Conservation (phyloP, 2,113 vertebrate genomes). For the Xyliphius kryptos region DNA sequence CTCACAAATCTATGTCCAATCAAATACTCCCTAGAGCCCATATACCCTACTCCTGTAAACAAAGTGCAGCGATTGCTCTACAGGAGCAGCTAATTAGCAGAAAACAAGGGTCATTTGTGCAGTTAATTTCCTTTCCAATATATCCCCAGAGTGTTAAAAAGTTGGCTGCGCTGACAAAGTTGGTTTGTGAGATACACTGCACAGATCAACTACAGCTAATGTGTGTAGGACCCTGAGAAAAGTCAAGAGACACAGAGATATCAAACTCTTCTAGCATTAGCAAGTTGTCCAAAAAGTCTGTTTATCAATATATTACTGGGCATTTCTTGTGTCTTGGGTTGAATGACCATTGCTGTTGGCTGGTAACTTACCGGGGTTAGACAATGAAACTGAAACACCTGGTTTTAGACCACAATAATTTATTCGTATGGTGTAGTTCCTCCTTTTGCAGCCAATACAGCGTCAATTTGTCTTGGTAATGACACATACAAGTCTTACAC, state of each 20-base stretch:
- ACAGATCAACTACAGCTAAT: not conserved
- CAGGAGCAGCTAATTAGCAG: slow-evolving; percentile 16
- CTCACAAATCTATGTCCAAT: slow-evolving; percentile 1
- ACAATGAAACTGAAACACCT: no score
- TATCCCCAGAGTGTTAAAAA: slow-evolving; percentile 13
- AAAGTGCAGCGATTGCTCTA: not conserved
- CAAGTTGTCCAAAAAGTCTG: not conserved
- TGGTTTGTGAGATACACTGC: not conserved
- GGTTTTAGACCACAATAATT: no score
- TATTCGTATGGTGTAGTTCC: no score
- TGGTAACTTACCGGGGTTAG: no score
- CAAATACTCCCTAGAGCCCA: not conserved
- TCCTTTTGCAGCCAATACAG: no score
- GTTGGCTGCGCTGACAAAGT: slow-evolving; percentile 9
- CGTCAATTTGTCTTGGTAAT: no score
- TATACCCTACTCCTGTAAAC: not conserved
- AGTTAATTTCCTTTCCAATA: slow-evolving; percentile 9
- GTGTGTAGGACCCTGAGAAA: not conserved
- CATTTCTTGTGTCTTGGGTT: not conserved
- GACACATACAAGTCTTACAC: no score
- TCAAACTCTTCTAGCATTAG: not conserved
- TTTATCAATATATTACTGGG: not conserved
- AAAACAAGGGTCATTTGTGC: slow-evolving; percentile 11
- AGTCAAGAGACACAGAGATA: not conserved
- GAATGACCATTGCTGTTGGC: not conserved